phyloP scores from a whole-genome alignment of 2,888 invertebrate genomes.

The Cryptocheilus praepositus region DNA sequence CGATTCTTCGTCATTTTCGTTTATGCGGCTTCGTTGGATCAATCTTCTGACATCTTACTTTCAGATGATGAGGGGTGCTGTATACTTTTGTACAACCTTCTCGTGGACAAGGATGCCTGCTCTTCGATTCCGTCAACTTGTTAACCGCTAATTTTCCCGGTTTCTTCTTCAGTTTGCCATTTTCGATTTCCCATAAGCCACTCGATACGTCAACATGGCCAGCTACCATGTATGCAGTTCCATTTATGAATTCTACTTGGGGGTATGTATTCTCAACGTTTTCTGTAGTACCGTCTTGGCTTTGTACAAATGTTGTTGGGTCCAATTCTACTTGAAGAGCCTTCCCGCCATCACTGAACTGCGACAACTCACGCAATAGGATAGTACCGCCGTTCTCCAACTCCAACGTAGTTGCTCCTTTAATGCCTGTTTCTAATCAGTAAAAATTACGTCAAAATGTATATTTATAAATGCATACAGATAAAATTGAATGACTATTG shows the following conservation, averaged over 20 bases:
- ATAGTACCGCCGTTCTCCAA: constrained; percentile 66
- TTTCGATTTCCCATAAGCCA: constrained; percentile 64
- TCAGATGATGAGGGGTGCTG: constrained; percentile 76
- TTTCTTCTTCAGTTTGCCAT: constrained; percentile 58
- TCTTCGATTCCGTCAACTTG: constrained; percentile 62
- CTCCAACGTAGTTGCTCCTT: constrained; percentile 54
- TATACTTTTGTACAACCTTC: constrained; percentile 76
- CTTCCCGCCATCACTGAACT: constrained; percentile 65
- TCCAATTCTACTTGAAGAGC: constrained; percentile 64
- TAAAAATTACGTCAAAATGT: constrained; percentile 1
- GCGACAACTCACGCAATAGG: constrained; percentile 62
- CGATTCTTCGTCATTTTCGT: constrained; percentile 12
- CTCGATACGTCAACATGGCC: constrained; percentile 60
- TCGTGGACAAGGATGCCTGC: constrained; percentile 72
- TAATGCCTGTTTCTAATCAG: constrained; percentile 41
- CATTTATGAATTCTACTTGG: constrained; percentile 65
- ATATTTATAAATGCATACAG: background rate
- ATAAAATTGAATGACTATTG: too few species aligned
- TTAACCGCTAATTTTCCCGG: constrained; percentile 59
- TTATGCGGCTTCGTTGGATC: background rate
- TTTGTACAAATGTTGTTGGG: constrained; percentile 54
- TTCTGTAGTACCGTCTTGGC: constrained; percentile 46
- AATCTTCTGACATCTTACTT: constrained; percentile 64
- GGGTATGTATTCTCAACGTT: constrained; percentile 60
- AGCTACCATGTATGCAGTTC: constrained; percentile 66